Conservation (phyloP, 2,888 invertebrate genomes). For the Amphipyra tragopoginis region DNA sequence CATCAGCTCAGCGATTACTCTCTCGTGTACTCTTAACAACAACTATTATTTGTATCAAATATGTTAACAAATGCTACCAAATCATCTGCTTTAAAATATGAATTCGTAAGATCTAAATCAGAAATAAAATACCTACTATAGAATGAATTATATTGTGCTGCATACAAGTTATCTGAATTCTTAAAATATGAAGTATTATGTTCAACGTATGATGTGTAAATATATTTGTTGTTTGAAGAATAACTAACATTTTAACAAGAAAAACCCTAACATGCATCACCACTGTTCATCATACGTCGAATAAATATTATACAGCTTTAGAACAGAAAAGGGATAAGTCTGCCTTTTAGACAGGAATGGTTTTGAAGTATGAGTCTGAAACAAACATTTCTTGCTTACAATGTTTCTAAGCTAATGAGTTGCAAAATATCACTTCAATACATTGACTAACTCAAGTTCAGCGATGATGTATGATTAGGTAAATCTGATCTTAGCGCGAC, state of each 20-base stretch:
- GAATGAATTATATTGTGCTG: constrained; percentile 47
- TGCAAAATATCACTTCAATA: constrained; percentile 30
- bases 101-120: constrained; percentile 38
- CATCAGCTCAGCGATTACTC: constrained; percentile 58
- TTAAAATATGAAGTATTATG: constrained; percentile 37
- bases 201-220: constrained; percentile 41
- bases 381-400: constrained; percentile 12
- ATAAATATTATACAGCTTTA: constrained; percentile 19
- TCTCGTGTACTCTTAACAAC: constrained; percentile 68
- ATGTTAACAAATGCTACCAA: constrained; percentile 51
- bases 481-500: constrained; percentile 22
- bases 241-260: constrained; percentile 39
- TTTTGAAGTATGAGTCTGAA: constrained; percentile 29
- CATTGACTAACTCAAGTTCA: constrained; percentile 35
- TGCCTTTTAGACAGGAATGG: constrained; percentile 30
- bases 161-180: constrained; percentile 33
- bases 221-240: constrained; percentile 42
- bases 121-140: constrained; percentile 40
- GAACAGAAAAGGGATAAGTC: constrained; percentile 24
- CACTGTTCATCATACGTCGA: constrained; percentile 14
- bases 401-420: constrained; percentile 11
- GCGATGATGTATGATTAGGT: constrained; percentile 25
- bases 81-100: constrained; percentile 41
- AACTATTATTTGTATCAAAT: constrained; percentile 57
- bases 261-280: constrained; percentile 25